A percentile compares a stretch with the other conserved stretches of the same genome.
These are phyloP conservation scores for Dorcus parallelipipedus DNA, from an alignment of 2,888 invertebrate species.

Conservation along the genomic window DNA sequence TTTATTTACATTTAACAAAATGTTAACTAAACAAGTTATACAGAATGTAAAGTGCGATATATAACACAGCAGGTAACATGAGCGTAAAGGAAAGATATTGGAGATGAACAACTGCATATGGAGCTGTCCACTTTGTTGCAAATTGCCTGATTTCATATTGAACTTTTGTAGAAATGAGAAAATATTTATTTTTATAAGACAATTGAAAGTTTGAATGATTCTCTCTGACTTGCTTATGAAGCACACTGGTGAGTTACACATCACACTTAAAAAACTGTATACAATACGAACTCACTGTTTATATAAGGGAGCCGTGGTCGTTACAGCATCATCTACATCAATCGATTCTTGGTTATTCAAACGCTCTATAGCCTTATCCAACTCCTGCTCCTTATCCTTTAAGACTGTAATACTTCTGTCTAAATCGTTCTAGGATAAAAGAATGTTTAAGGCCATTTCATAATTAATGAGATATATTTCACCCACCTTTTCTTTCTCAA, in stretches of 20 bases:
- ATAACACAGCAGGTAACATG: too few species aligned
- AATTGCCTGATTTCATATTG: too few species aligned
- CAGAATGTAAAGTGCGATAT: too few species aligned
- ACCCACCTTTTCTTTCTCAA: constrained; percentile 68
- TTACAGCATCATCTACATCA: constrained; percentile 95
- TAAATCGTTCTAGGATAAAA: constrained; percentile 61
- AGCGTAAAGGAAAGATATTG: too few species aligned
- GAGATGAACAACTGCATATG: too few species aligned
- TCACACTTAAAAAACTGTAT: neutral
- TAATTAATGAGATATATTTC: constrained; percentile 1
- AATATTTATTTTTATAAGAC: too few species aligned
- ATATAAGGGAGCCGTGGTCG: constrained; percentile 92
- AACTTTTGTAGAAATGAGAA: too few species aligned
- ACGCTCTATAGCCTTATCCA: constrained; percentile 75
- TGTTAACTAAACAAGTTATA: neutral
- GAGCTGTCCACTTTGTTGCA: too few species aligned
- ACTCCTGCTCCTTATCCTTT: constrained; percentile 83
- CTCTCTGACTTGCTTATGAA: too few species aligned
- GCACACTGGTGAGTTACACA: neutral
- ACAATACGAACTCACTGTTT: constrained; percentile 68
- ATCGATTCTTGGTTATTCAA: constrained; percentile 76
- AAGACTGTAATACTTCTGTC: constrained; percentile 80
- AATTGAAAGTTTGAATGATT: too few species aligned
- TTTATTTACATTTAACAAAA: too few species aligned
- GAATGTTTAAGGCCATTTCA: neutral